Conservation (phyloP, 2,113 vertebrate genomes). For the Emydura subglobosa region DNA sequence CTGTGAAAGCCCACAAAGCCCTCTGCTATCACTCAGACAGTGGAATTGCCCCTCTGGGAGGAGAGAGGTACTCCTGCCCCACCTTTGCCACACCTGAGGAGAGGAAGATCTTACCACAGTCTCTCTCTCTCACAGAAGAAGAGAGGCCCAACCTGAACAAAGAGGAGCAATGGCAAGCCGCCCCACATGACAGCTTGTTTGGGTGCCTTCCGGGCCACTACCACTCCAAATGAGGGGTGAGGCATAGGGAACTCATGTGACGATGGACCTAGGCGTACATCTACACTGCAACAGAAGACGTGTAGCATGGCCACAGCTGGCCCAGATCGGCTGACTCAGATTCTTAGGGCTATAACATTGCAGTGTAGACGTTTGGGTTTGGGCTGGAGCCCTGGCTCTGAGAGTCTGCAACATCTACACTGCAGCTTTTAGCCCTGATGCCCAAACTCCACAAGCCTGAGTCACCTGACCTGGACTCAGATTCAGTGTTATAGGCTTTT, state of each 20-base stretch:
- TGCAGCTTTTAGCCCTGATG: neutral
- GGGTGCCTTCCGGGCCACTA: neutral
- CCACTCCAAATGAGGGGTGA: rapidly evolving
- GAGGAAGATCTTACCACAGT: neutral
- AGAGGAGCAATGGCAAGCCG: rapidly evolving
- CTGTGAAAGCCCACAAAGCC: neutral
- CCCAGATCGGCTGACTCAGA: no score
- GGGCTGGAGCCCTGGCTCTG: neutral
- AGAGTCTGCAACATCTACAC: neutral
- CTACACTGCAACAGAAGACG: no score
- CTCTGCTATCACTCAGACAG: neutral
- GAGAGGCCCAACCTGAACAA: rapidly evolving
- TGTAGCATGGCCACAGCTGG: no score
- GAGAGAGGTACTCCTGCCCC: neutral
- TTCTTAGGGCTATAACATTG: neutral
- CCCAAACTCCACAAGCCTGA: neutral
- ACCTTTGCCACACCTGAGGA: neutral
- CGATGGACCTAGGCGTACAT: neutral
- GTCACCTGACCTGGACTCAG: neutral
- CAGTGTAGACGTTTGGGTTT: neutral
- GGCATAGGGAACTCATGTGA: rapidly evolving
- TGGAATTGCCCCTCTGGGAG: neutral
- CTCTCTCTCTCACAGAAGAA: neutral
- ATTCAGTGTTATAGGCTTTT: neutral
- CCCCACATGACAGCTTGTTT: rapidly evolving